phyloP scores from a whole-genome alignment of 2,113 vertebrate species.

The Sceloporus tristichus region DNA sequence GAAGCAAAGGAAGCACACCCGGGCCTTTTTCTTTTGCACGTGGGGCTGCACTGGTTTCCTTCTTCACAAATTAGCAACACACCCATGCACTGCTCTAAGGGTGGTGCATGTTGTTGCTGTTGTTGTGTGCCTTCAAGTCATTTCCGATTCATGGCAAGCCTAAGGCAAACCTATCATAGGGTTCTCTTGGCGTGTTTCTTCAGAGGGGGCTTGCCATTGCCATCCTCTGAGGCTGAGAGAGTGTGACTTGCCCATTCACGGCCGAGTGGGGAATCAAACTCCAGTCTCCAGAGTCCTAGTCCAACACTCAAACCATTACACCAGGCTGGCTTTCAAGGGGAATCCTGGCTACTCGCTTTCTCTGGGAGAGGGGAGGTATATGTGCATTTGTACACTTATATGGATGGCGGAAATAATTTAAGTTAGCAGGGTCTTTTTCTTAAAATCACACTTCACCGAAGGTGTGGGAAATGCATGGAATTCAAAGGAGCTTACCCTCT shows the following conservation, averaged over 20 bases:
- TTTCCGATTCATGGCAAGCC: no score
- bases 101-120: not conserved
- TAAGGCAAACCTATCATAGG: no score
- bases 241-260: no score
- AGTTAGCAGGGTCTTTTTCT: not conserved
- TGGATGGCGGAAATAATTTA: not conserved
- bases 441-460: not conserved
- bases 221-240: no score
- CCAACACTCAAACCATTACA: no score
- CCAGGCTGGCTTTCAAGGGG: no score
- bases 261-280: no score
- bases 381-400: not conserved
- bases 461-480: not conserved
- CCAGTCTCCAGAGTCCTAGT: no score
- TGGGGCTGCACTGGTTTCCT: not conserved
- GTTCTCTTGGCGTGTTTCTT: no score
- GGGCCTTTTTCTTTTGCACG: not conserved
- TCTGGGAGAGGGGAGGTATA: not conserved
- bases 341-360: no score
- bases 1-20: not conserved
- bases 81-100: not conserved
- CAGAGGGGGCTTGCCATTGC: no score
- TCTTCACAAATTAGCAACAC: not conserved
- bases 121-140: no score
- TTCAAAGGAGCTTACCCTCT: conserved; percentile 8